phyloP scores from a whole-genome alignment of 2,888 invertebrate species.

The Temnothorax unifasciatus region DNA sequence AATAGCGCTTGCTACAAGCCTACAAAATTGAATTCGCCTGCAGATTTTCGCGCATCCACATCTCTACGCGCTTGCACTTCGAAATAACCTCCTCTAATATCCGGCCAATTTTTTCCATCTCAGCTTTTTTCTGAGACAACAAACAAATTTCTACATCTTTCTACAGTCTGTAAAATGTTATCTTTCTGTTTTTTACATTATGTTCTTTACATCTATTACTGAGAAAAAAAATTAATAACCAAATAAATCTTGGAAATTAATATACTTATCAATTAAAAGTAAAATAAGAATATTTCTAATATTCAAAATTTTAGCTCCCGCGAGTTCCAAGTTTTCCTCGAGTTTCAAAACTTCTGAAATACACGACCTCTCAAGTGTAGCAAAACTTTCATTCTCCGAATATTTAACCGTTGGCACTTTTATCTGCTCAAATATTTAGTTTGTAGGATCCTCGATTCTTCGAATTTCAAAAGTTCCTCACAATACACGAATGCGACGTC shows the following conservation, averaged over 20 bases:
- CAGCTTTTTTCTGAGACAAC: not conserved
- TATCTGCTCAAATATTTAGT: constrained; percentile 26
- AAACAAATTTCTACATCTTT: not conserved
- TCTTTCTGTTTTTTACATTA: not conserved
- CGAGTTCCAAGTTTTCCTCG: not conserved
- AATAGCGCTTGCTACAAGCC: constrained; percentile 53
- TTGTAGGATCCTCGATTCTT: not conserved
- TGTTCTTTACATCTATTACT: not conserved
- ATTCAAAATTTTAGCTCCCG: not conserved
- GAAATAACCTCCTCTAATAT: not conserved
- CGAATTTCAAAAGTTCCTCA: not conserved
- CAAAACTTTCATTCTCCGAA: constrained; percentile 28
- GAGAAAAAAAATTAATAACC: not conserved
- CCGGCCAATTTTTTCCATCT: not conserved
- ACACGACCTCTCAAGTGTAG: not conserved
- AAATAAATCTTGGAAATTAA: not conserved
- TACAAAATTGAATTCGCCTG: constrained; percentile 59
- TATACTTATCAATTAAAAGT: too few relatives aligned
- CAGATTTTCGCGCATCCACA: constrained; percentile 43
- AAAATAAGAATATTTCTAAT: not conserved
- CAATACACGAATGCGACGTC: not conserved
- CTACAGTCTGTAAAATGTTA: not conserved
- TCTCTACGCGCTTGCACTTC: not conserved
- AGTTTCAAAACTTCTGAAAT: not conserved
- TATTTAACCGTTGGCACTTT: constrained; percentile 14